Conservation (phyloP, 35 echinoderm and acorn worm species). For the Heliocidaris erythrogramma region DNA sequence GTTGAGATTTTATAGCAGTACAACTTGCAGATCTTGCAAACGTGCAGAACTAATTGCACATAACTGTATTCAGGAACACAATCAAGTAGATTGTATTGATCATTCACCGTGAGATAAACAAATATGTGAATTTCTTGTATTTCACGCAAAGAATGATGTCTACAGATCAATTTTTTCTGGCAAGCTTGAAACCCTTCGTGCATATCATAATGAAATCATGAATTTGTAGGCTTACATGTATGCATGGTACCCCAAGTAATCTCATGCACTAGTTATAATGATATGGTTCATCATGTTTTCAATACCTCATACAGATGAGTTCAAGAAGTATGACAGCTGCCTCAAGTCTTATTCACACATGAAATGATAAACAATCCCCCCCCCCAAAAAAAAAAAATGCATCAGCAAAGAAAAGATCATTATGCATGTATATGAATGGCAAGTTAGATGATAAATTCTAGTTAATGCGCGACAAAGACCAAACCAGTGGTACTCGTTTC, state of each 20-base stretch:
- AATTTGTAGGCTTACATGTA: neutral
- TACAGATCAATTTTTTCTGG: neutral
- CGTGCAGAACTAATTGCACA: neutral
- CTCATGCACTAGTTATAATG: neutral
- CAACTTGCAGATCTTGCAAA: neutral
- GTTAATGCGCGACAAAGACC: too few relatives aligned
- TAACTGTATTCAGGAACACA: too few relatives aligned
- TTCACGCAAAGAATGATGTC: neutral
- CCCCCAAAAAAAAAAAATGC: too few relatives aligned
- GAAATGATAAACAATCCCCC: too few relatives aligned
- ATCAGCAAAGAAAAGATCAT: too few relatives aligned
- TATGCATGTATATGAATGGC: too few relatives aligned
- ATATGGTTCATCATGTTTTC: neutral
- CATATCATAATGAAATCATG: neutral
- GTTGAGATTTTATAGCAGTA: neutral
- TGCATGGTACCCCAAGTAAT: neutral
- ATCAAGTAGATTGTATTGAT: neutral
- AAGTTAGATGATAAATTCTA: too few relatives aligned
- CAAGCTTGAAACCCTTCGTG: neutral
- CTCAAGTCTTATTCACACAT: too few relatives aligned
- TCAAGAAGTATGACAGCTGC: neutral
- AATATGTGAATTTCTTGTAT: neutral
- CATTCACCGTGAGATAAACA: neutral
- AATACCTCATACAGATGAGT: neutral
- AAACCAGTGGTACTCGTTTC: too few relatives aligned